Percentiles rank a stretch among this genome's conserved stretches.
phyloP scores from a whole-genome alignment of 1,140 invertebrate genomes.

The Ectropis grisescens region DNA sequence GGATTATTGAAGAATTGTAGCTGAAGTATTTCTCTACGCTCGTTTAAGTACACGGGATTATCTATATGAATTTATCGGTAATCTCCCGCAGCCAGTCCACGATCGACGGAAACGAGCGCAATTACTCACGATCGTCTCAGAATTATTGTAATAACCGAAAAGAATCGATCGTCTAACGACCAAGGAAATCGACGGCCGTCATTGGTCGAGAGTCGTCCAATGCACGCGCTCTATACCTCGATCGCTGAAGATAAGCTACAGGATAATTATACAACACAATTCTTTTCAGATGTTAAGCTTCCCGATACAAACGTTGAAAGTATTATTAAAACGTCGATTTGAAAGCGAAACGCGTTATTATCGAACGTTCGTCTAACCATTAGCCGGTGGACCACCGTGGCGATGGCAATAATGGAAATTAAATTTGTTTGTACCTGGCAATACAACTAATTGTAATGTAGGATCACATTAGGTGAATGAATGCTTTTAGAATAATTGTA shows the following conservation, averaged over 20 bases:
- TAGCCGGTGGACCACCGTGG: constrained; percentile 24
- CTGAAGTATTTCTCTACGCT: no score
- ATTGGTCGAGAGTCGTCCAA: constrained; percentile 53
- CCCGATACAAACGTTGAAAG: constrained; percentile 27
- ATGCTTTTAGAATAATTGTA: no score
- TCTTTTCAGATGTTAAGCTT: constrained; percentile 42
- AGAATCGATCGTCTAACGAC: constrained; percentile 58
- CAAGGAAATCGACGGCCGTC: constrained; percentile 28
- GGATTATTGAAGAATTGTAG: no score
- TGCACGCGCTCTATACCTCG: constrained; percentile 45
- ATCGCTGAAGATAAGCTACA: constrained; percentile 54
- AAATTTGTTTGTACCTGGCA: constrained; percentile 7
- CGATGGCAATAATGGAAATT: constrained; percentile 26
- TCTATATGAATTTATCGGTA: constrained; percentile 29
- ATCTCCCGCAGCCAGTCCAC: constrained; percentile 31
- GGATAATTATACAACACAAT: constrained; percentile 44
- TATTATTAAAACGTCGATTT: constrained; percentile 28
- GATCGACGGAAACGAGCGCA: constrained; percentile 49
- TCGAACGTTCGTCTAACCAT: constrained; percentile 19
- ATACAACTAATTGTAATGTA: not conserved
- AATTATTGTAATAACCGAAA: constrained; percentile 69
- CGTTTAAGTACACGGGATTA: no score
- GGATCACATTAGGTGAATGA: no score
- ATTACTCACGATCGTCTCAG: constrained; percentile 60
- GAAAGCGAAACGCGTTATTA: constrained; percentile 20